These are phyloP conservation scores for Mythimna albipuncta DNA, from an alignment of 2,888 invertebrate genomes.

Conservation along the genomic window DNA sequence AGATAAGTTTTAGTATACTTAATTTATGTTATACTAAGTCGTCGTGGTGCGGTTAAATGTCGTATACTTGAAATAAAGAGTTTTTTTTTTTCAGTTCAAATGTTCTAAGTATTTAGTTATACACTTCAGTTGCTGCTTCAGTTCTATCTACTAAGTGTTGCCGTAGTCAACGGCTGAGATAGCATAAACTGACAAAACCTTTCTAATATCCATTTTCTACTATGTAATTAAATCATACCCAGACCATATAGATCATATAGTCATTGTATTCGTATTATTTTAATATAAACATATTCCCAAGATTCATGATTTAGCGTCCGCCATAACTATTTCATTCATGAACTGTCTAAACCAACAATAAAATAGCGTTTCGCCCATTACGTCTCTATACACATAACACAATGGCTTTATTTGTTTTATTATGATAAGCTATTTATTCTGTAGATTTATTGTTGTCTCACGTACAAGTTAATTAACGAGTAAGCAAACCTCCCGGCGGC, in stretches of 20 bases:
- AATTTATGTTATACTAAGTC: too few relatives aligned
- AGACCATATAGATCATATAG: too few relatives aligned
- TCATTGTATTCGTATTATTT: neutral
- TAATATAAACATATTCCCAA: slow-evolving; percentile 1
- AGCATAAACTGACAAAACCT: neutral
- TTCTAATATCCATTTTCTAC: neutral
- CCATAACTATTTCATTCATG: slow-evolving; percentile 35
- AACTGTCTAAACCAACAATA: slow-evolving; percentile 43
- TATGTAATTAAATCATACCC: neutral
- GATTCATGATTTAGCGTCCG: slow-evolving; percentile 6
- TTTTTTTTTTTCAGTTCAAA: neutral
- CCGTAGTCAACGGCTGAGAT: neutral
- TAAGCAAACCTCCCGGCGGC: slow-evolving; percentile 52
- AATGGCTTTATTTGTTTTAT: slow-evolving; percentile 51
- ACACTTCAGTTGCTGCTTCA: neutral
- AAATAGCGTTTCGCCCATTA: slow-evolving; percentile 49
- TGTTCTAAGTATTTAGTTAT: neutral
- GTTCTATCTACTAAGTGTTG: neutral
- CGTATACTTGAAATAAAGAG: too few relatives aligned
- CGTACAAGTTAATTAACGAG: slow-evolving; percentile 62
- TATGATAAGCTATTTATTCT: slow-evolving; percentile 60
- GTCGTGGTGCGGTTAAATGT: too few relatives aligned
- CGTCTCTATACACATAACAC: slow-evolving; percentile 38
- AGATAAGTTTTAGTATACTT: too few relatives aligned
- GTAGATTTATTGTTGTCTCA: slow-evolving; percentile 56